phyloP scores from a whole-genome alignment of 2,797 vertebrate genomes.

The Astyanax mexicanus region DNA sequence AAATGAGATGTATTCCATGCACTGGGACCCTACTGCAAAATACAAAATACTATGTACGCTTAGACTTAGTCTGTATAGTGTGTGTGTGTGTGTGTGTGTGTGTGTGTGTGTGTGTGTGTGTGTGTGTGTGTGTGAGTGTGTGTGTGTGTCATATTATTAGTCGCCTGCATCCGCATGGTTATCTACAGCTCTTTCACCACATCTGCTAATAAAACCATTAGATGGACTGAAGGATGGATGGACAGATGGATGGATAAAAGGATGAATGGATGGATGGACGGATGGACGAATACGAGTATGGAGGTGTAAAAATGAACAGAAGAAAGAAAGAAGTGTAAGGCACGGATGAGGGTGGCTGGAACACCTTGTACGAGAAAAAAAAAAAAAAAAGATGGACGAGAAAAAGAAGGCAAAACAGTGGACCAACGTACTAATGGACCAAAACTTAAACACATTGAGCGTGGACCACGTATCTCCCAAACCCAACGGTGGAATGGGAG shows the following conservation, averaged over 20 bases:
- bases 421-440: background rate
- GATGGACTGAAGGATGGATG: background rate
- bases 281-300: constrained; percentile 30
- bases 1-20: constrained; percentile 61
- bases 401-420: background rate
- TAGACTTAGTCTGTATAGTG: constrained; percentile 52
- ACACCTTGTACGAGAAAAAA: constrained; percentile 47
- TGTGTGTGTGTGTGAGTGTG: background rate
- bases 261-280: constrained; percentile 34
- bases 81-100: constrained; percentile 43
- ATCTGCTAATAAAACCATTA: constrained; percentile 7
- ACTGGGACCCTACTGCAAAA: constrained; percentile 71
- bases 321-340: background rate
- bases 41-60: constrained; percentile 71
- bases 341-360: constrained; percentile 45
- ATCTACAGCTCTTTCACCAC: constrained; percentile 27
- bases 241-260: background rate
- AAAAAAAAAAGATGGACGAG: constrained; percentile 55
- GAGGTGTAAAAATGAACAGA: constrained; percentile 43
- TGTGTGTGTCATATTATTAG: constrained; percentile 16
- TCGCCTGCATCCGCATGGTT: constrained; percentile 6
- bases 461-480: background rate
- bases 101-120: background rate
- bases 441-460: background rate
- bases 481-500: background rate